Evolutionary conservation across 2,113 vertebrate genomes (phyloP).

Genomic region (Upupa epops): DNA sequence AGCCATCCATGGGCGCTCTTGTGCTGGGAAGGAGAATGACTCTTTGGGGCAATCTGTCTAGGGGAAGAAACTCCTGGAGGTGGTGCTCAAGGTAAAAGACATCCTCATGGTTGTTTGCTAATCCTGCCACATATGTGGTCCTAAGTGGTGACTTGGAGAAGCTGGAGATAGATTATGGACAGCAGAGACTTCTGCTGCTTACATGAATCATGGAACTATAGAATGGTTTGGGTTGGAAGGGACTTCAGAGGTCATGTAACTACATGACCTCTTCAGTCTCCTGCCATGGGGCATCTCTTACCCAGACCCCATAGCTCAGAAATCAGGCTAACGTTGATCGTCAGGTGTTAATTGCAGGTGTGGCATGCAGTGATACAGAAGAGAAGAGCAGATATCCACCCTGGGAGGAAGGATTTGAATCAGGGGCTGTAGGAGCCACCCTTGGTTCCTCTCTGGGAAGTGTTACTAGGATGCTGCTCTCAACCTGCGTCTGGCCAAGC

Average conservation of each 20-base stretch:
- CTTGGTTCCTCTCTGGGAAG: background rate
- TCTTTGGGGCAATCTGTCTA: background rate
- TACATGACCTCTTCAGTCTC: too few species aligned
- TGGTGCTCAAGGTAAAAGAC: background rate
- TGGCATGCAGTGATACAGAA: background rate
- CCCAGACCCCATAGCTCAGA: too few species aligned
- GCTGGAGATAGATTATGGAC: background rate
- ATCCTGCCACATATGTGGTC: rapidly evolving
- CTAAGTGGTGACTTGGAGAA: background rate
- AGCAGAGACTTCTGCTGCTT: background rate
- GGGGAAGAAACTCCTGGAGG: background rate
- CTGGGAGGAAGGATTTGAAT: background rate
- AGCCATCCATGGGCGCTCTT: rapidly evolving
- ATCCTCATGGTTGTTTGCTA: background rate
- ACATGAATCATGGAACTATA: background rate
- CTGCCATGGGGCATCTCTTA: too few species aligned
- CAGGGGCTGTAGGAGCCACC: background rate
- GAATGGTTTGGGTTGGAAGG: too few species aligned
- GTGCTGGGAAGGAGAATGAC: rapidly evolving
- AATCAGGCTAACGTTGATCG: background rate
- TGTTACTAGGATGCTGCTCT: background rate
- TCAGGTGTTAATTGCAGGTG: rapidly evolving
- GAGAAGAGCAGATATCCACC: background rate
- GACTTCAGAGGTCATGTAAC: too few species aligned
- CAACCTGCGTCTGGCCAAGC: background rate